Conservation (phyloP, 1,140 invertebrate species). For the Mizuhopecten yessoensis region DNA sequence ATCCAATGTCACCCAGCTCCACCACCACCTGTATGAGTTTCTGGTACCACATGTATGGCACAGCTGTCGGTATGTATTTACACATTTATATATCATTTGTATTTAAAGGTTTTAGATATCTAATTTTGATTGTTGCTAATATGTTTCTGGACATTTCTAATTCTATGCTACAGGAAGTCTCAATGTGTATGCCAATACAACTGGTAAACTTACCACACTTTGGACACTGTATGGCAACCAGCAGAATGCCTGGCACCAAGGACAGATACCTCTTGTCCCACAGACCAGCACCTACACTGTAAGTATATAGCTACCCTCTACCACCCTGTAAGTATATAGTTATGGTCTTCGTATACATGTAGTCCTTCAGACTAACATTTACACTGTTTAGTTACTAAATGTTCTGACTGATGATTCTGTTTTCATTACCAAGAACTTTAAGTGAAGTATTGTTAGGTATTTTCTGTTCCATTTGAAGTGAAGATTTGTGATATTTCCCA, state of each 20-base stretch:
- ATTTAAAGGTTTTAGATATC: too few relatives aligned
- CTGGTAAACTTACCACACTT: conserved; percentile 62
- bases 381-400: too few relatives aligned
- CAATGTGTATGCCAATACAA: conserved; percentile 76
- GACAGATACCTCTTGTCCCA: conserved; percentile 66
- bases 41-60: conserved; percentile 79
- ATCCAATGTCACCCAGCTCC: conserved; percentile 58
- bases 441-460: too few relatives aligned
- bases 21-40: conserved; percentile 68
- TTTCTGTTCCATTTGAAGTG: too few relatives aligned
- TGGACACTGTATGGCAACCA: conserved; percentile 78
- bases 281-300: conserved; percentile 78
- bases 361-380: not conserved
- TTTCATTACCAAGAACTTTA: too few relatives aligned
- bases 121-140: not conserved
- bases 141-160: conserved; percentile 47
- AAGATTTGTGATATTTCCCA: too few relatives aligned
- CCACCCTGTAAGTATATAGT: too few relatives aligned
- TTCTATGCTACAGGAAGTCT: conserved; percentile 69
- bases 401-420: too few relatives aligned
- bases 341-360: too few relatives aligned
- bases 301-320: conserved; percentile 63
- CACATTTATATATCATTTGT: too few relatives aligned
- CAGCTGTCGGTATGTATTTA: conserved; percentile 64
- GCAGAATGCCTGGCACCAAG: conserved; percentile 75